Percentiles rank a stretch among this genome's conserved stretches.
Evolutionary conservation across 2,888 invertebrate species (phyloP).

Genomic region (Sarcophaga carnaria): DNA sequence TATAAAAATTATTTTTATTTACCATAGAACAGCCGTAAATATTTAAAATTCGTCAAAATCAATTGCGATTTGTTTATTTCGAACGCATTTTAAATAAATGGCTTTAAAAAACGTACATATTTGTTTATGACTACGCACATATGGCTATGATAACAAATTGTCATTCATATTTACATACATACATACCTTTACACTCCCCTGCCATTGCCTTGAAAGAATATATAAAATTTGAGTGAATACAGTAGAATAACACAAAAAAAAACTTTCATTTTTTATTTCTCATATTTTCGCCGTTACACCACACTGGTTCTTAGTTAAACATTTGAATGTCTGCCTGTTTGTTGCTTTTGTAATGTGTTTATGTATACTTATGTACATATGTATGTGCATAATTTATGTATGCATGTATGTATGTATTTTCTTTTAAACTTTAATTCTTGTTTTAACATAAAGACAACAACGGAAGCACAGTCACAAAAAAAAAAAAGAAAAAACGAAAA

Average conservation of each 20-base stretch:
- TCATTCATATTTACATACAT: not conserved
- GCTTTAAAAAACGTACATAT: not conserved
- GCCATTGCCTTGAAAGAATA: not conserved
- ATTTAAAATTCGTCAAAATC: not conserved
- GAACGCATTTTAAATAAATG: not conserved
- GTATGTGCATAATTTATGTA: not conserved
- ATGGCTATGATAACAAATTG: not conserved
- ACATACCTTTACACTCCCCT: not conserved
- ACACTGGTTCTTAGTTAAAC: conserved; percentile 52
- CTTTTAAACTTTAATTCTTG: conserved; percentile 54
- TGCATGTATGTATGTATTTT: conserved; percentile 5
- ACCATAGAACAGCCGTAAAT: too few species aligned
- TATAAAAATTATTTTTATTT: too few species aligned
- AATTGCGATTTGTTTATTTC: not conserved
- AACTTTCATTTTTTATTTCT: conserved; percentile 44
- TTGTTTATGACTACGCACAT: not conserved
- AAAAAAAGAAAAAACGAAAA: not conserved
- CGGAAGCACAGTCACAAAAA: not conserved
- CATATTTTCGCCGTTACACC: conserved; percentile 27
- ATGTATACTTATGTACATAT: not conserved
- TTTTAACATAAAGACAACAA: conserved; percentile 50
- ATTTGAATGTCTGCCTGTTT: conserved; percentile 18
- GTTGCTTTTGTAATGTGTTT: not conserved
- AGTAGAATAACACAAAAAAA: conserved; percentile 19
- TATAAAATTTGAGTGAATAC: not conserved